Evolutionary conservation across 1,140 invertebrate species (phyloP), one percentile per base, ranked within the genome.

Genomic region (Heliothis subflexa): DNA sequence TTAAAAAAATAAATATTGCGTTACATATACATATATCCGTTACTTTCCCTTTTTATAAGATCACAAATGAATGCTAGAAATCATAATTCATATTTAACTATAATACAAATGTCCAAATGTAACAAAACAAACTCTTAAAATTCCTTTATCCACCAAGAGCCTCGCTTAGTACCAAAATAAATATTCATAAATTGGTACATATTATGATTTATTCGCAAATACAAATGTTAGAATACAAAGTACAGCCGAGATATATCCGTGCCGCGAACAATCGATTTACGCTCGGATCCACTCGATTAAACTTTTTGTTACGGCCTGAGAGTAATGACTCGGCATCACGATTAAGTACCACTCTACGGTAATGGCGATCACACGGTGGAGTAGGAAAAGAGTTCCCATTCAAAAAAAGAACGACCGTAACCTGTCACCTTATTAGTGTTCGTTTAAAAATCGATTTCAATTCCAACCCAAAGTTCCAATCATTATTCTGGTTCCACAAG

Each of bases 281-380:
- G 47, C 47, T 68, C 13, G 45, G 64, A 50, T 68, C n/a, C 64
- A 50, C 64, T 68, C 64, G 47, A 68, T 68, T 68, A 14, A 68
- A 50, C 64, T 49, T 21, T 25, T 28, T 68, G 64, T 68, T 50
- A 68, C 21, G 64, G 50, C 45, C 45, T 68, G 64, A 68, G 47
- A 52, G 47, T 68, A 68, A 68, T 68, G 64, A 50, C 64, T 50
- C 57, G 47, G 47, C 12, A 50, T 21, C 18, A 50, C 47, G 64
- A 50, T 68, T 68, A 50, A 68, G 4, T 18, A 13, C 47, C 47
- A 50, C 13, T 52, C 47, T 50, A 61, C 18, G 18, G 12, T 68
- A 21, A 4, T 64, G 33, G 5, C 61, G n/a, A 45, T 47, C 33
- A 64, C 33, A 47, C 55, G 54, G 54, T 7, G 11, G 21, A 55